Conservation (phyloP, 2,113 vertebrate species). For the Pangasianodon gigas region DNA sequence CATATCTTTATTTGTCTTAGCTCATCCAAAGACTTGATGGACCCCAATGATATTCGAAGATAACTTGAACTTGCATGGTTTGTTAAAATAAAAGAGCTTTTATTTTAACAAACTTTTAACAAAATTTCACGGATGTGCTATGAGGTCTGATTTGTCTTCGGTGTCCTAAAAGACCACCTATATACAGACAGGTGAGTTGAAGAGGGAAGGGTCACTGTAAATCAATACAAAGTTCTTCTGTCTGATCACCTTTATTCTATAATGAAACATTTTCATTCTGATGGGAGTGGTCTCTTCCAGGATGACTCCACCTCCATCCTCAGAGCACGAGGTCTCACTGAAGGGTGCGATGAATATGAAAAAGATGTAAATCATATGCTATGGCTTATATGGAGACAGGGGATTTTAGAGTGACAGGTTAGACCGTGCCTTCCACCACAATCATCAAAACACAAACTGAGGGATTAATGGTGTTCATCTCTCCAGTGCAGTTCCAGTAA, state of each 20-base stretch:
- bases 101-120: too few relatives aligned
- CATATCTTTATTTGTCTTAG: background rate
- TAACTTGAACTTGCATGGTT: background rate
- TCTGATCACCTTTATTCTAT: background rate
- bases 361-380: background rate
- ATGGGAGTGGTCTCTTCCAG: background rate
- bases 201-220: background rate
- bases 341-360: background rate
- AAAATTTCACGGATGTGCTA: background rate
- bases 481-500: background rate
- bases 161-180: background rate
- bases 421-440: background rate
- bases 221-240: background rate
- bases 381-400: background rate
- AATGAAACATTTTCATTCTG: background rate
- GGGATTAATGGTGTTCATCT: background rate
- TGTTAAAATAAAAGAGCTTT: background rate
- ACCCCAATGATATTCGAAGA: background rate
- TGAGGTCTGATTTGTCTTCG: background rate
- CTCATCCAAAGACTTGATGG: background rate
- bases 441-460: background rate
- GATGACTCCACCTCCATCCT: background rate
- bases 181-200: background rate
- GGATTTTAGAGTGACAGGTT: background rate
- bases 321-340: background rate